Base-by-base conservation (phyloP, 2,113 vertebrate species). In the Xiphorhynchus elegans region DNA sequence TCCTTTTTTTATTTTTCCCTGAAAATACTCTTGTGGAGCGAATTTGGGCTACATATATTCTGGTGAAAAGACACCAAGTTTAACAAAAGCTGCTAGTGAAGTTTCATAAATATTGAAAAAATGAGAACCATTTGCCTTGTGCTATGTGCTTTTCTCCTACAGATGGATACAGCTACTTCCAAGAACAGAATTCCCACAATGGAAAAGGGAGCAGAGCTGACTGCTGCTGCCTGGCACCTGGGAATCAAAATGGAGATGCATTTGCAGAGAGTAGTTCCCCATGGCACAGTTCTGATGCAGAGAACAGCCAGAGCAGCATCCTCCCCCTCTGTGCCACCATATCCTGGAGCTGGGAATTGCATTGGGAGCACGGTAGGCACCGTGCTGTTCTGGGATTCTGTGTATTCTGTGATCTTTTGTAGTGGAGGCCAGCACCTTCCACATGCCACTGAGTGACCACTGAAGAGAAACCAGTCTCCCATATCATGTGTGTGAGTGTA, bases 361-460 rank as follows among this genome's bases (percentile, higher is more conserved):
- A 11, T 2, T 16, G 33, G 58, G 52, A 39, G 9, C 69, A 24
- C 0, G 0, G 14, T 31, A 85, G 69, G 56, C 66, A 72, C n/a
- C 10, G 0, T 1, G 9, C 84, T 56, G 12, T n/a, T 55, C 56
- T n/a, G 1, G 29, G 66, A 35, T 29, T 39, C 23, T 13, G 0
- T 29, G 28, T 17, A 7, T 55, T 55, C 40, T 17, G 0, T 40
- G 29, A 17, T 26, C 31, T 0, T 0, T 40, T 39, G 39, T 2
- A 6, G 55, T 6, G 9, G 28, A 67, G 42, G 10, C 23, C 77
- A 67, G 39, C 63, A n/a, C n/a, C 33, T 69, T 79, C 35, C 47
- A 21, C 0, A 0, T 11, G 49, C 37, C 55, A 13, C 39, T 17
- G n/a, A 33, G 55, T 3, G 37, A 17, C 39, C 10, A 2, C 26